These are phyloP conservation scores for Oryzias curvinotus DNA, from an alignment of 2,113 vertebrate species.

Conservation along the genomic window DNA sequence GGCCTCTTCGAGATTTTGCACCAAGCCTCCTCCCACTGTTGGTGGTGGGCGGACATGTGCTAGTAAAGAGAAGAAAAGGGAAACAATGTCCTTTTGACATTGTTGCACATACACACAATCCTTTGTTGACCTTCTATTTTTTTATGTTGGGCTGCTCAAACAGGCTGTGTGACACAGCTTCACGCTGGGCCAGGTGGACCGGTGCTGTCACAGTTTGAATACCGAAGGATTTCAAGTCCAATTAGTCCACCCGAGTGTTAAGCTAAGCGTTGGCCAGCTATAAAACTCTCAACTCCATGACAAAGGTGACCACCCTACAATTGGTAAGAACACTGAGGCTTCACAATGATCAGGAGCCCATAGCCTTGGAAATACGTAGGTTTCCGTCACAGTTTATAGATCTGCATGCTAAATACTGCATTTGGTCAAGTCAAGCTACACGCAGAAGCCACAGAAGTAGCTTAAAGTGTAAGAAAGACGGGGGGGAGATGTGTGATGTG, in stretches of 20 bases:
- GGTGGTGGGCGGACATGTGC: too few relatives aligned
- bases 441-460: slow-evolving; percentile 2
- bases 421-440: slow-evolving; percentile 31
- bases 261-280: slow-evolving; percentile 10
- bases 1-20: too few relatives aligned
- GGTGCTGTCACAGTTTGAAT: slow-evolving; percentile 30
- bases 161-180: neutral
- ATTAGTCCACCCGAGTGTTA: slow-evolving; percentile 55
- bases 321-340: slow-evolving; percentile 10
- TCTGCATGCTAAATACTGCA: slow-evolving; percentile 12
- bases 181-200: slow-evolving; percentile 21
- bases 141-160: slow-evolving; percentile 2
- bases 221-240: slow-evolving; percentile 46
- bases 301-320: slow-evolving; percentile 34
- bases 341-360: slow-evolving; percentile 31
- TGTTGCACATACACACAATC: too few relatives aligned
- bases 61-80: too few relatives aligned
- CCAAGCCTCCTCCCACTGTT: too few relatives aligned
- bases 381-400: slow-evolving; percentile 6
- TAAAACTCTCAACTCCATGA: slow-evolving; percentile 34
- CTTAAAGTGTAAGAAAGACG: neutral
- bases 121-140: slow-evolving; percentile 13
- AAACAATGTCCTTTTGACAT: too few relatives aligned
- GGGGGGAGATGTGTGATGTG: neutral
- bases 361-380: slow-evolving; percentile 6